These are phyloP conservation scores for Zosterops lateralis DNA, from an alignment of 2,113 vertebrate genomes.

Conservation along the genomic window DNA sequence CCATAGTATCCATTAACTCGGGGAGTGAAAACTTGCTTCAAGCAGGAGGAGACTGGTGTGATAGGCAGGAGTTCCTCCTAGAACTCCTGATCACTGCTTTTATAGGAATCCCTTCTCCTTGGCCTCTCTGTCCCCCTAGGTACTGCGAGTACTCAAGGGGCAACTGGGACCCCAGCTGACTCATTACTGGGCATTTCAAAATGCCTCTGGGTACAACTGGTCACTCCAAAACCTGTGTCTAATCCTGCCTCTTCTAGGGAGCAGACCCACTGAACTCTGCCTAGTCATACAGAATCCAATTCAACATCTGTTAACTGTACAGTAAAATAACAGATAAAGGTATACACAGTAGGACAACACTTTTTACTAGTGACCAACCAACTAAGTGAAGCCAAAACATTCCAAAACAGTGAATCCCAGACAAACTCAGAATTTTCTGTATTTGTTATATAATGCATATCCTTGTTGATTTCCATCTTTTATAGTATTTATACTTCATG, in stretches of 20 bases:
- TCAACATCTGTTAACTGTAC: background rate
- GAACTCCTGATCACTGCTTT: background rate
- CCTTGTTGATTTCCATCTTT: background rate
- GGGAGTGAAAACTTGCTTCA: background rate
- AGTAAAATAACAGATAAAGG: background rate
- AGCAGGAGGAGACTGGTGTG: background rate
- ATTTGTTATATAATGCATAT: background rate
- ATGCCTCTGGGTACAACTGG: background rate
- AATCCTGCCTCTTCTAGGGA: background rate
- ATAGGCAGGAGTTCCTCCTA: background rate
- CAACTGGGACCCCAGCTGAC: background rate
- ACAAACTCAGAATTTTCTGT: background rate
- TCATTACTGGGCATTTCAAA: background rate
- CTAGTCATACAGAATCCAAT: background rate
- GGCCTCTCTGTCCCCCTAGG: background rate
- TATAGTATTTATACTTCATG: background rate
- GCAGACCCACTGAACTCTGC: background rate
- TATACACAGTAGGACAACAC: background rate
- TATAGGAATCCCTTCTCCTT: background rate
- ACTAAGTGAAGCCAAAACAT: background rate
- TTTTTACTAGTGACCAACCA: background rate
- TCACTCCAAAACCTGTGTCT: background rate
- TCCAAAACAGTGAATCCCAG: background rate
- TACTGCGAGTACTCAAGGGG: background rate
- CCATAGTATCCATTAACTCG: background rate